These are phyloP conservation scores for Myoxocephalus aenaeus DNA, from an alignment of 2,797 vertebrate species.

Conservation along the genomic window DNA sequence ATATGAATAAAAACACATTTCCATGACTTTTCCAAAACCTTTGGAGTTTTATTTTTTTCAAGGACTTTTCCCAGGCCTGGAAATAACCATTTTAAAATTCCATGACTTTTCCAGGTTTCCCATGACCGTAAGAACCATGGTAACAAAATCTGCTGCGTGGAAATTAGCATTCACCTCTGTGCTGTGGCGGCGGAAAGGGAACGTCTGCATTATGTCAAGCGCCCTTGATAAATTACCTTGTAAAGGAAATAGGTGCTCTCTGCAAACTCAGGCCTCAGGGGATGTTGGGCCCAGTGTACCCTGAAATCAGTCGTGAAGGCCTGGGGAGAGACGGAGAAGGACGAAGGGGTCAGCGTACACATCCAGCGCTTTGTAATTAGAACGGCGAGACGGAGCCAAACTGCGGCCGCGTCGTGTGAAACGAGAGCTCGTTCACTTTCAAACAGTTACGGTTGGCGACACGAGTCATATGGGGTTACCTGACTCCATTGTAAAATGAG, in stretches of 20 bases:
- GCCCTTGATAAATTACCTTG: slow-evolving; percentile 87
- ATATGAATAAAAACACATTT: too few relatives aligned
- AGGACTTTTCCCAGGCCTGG: too few relatives aligned
- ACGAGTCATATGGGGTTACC: not conserved
- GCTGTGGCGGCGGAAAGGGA: slow-evolving; percentile 19
- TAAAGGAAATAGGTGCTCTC: slow-evolving; percentile 99
- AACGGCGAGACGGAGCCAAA: slow-evolving; percentile 64
- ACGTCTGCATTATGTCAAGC: slow-evolving; percentile 26
- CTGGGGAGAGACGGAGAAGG: slow-evolving; percentile 78
- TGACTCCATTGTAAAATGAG: not conserved
- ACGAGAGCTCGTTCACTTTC: slow-evolving; percentile 22
- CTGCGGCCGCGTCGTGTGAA: slow-evolving; percentile 6
- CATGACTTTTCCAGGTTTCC: too few relatives aligned
- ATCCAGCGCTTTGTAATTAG: slow-evolving; percentile 41
- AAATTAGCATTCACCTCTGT: slow-evolving; percentile 1
- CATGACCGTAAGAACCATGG: too few relatives aligned
- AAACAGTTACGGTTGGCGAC: not conserved
- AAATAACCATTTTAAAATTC: too few relatives aligned
- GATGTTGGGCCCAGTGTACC: slow-evolving; percentile 99
- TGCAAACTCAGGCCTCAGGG: slow-evolving; percentile 97
- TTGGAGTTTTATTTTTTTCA: too few relatives aligned
- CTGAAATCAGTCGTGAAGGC: slow-evolving; percentile 99
- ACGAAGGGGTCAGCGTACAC: slow-evolving; percentile 64
- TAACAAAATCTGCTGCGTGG: not conserved
- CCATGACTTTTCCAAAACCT: too few relatives aligned